These are phyloP conservation scores for Silurus glanis DNA, from an alignment of 2,113 vertebrate species.

Conservation along the genomic window DNA sequence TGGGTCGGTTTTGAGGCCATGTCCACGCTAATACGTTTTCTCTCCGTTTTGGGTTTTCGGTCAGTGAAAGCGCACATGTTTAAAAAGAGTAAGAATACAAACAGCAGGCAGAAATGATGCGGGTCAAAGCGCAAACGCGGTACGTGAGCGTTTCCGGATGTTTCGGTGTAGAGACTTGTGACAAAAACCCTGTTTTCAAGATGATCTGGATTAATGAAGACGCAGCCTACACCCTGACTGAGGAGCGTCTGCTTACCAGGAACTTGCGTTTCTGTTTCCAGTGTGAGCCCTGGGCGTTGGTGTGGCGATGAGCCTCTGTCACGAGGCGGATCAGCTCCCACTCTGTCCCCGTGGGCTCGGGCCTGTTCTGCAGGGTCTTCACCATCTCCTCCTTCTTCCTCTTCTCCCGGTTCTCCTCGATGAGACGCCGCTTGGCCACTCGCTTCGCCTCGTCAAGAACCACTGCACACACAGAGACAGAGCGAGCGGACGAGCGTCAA, in stretches of 20 bases:
- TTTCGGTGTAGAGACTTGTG: too few species aligned
- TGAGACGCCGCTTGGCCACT: slow-evolving; percentile 94
- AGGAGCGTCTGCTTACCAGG: slow-evolving; percentile 76
- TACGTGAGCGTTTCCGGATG: too few species aligned
- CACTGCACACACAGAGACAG: slow-evolving; percentile 71
- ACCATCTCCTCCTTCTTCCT: slow-evolving; percentile 93
- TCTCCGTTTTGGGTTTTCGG: too few species aligned
- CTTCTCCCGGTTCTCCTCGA: slow-evolving; percentile 93
- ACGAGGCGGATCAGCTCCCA: slow-evolving; percentile 93
- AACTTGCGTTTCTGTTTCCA: slow-evolving; percentile 99
- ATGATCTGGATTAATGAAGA: too few species aligned
- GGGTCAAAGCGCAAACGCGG: too few species aligned
- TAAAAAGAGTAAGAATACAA: too few species aligned
- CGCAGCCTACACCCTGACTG: background rate
- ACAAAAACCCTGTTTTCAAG: too few species aligned
- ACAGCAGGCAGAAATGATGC: too few species aligned
- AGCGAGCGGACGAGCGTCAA: background rate
- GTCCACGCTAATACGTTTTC: too few species aligned
- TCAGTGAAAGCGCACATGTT: too few species aligned
- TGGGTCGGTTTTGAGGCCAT: too few species aligned
- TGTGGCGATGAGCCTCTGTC: slow-evolving; percentile 92
- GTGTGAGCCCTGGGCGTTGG: slow-evolving; percentile 94
- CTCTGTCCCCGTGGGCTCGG: slow-evolving; percentile 85
- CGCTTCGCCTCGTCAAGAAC: slow-evolving; percentile 94
- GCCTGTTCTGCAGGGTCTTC: slow-evolving; percentile 84